Conservation (phyloP, 2,888 invertebrate genomes). For the Cyclophora punctaria region DNA sequence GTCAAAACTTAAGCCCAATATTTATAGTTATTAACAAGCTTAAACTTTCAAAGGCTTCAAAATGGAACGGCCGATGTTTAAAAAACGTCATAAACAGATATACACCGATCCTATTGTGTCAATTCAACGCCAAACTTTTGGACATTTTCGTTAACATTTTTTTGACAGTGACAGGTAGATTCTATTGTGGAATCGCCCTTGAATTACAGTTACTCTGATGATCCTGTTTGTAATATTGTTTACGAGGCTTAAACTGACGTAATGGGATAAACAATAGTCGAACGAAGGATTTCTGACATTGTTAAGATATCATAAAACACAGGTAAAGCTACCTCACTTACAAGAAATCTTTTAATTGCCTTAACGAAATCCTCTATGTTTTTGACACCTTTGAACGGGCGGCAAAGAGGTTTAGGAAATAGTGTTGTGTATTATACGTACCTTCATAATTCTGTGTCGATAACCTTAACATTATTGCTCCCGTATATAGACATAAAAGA, state of each 20-base stretch:
- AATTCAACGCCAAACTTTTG: slow-evolving; percentile 18
- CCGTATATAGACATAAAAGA: too few species aligned
- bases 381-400: slow-evolving; percentile 31
- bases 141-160: slow-evolving; percentile 11
- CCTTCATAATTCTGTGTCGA: too few species aligned
- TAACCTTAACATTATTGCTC: too few species aligned
- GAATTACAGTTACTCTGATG: slow-evolving; percentile 58
- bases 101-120: slow-evolving; percentile 11
- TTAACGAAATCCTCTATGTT: slow-evolving; percentile 34
- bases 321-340: slow-evolving; percentile 69
- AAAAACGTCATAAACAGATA: too few species aligned
- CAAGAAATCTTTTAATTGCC: slow-evolving; percentile 54
- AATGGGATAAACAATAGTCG: slow-evolving; percentile 59
- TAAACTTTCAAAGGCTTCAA: too few species aligned
- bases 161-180: slow-evolving; percentile 40
- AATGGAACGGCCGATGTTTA: too few species aligned
- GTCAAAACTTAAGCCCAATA: too few species aligned
- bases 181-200: slow-evolving; percentile 36
- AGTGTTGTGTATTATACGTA: too few species aligned
- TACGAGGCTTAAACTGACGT: slow-evolving; percentile 52
- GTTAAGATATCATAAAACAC: slow-evolving; percentile 52
- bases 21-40: too few species aligned
- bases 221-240: slow-evolving; percentile 52
- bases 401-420: too few species aligned
- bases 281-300: slow-evolving; percentile 37